phyloP scores from a whole-genome alignment of 1,140 invertebrate species.

The Himalopsyche phryganea region DNA sequence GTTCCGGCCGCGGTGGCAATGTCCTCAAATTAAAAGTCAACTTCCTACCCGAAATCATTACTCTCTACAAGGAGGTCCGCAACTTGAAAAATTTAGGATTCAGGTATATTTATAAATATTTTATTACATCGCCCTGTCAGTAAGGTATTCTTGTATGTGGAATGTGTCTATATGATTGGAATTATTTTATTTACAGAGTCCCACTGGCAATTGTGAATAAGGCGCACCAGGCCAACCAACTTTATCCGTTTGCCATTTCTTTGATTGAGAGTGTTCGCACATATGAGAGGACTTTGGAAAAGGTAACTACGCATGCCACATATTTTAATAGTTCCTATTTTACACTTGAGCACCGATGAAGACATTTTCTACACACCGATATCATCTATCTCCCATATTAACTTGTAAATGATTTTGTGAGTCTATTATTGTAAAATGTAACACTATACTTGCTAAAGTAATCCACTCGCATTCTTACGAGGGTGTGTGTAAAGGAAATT shows the following conservation, averaged over 20 bases:
- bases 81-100: constrained; percentile 97
- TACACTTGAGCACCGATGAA: no score
- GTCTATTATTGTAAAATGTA: no score
- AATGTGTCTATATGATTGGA: no score
- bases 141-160: no score
- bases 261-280: constrained; percentile 96
- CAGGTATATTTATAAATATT: constrained; percentile 43
- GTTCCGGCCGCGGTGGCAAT: constrained; percentile 81
- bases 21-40: constrained; percentile 93
- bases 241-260: constrained; percentile 98
- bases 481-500: no score
- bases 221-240: constrained; percentile 96
- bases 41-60: constrained; percentile 97
- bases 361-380: no score
- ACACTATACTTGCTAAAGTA: no score
- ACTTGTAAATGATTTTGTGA: no score
- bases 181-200: no score
- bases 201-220: constrained; percentile 98
- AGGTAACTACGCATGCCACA: constrained; percentile 61
- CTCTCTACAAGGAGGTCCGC: constrained; percentile 95
- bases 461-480: no score
- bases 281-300: constrained; percentile 94
- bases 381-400: no score
- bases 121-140: background rate
- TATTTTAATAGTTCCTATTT: no score